Evolutionary conservation across 2,888 invertebrate genomes (phyloP).

Genomic region (Automeris io): DNA sequence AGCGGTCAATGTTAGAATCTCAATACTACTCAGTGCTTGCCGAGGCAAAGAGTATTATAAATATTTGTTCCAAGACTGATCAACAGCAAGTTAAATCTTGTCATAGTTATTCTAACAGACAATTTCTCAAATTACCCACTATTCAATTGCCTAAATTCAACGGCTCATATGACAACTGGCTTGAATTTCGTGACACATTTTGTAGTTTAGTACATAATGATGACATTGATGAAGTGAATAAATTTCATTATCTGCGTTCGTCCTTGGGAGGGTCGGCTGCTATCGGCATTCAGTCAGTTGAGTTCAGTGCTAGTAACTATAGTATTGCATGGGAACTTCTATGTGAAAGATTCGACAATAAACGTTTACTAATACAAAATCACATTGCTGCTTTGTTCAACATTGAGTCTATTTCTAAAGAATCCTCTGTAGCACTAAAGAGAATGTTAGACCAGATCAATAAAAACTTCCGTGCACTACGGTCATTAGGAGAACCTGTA

Average conservation of each 20-base stretch:
- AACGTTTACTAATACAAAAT: constrained; percentile 17
- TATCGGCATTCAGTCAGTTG: constrained; percentile 3
- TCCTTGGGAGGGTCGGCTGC: constrained; percentile 4
- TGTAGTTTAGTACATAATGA: constrained; percentile 2
- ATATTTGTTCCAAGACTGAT: too few relatives aligned
- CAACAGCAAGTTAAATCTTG: too few relatives aligned
- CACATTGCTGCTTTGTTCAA: constrained; percentile 19
- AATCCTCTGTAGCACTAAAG: constrained; percentile 16
- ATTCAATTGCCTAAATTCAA: constrained; percentile 2
- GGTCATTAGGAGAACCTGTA: constrained; percentile 16
- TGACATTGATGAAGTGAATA: constrained; percentile 6
- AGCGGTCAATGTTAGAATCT: too few relatives aligned
- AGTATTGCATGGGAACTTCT: constrained; percentile 18
- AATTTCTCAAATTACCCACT: constrained; percentile 12
- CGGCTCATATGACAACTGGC: constrained; percentile 5
- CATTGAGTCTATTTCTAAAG: constrained; percentile 13
- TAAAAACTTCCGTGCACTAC: constrained; percentile 19
- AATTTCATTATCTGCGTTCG: constrained; percentile 8
- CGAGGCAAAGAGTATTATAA: too few relatives aligned
- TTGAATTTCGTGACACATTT: constrained; percentile 2
- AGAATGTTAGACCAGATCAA: constrained; percentile 17
- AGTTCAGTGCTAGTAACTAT: constrained; percentile 12
- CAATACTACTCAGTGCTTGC: too few relatives aligned
- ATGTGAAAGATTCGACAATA: constrained; percentile 20
- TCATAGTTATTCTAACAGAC: too few relatives aligned